Evolutionary conservation across 2,797 vertebrate genomes (phyloP), one percentile per base, ranked within the genome.

Genomic region (Netta rufina): DNA sequence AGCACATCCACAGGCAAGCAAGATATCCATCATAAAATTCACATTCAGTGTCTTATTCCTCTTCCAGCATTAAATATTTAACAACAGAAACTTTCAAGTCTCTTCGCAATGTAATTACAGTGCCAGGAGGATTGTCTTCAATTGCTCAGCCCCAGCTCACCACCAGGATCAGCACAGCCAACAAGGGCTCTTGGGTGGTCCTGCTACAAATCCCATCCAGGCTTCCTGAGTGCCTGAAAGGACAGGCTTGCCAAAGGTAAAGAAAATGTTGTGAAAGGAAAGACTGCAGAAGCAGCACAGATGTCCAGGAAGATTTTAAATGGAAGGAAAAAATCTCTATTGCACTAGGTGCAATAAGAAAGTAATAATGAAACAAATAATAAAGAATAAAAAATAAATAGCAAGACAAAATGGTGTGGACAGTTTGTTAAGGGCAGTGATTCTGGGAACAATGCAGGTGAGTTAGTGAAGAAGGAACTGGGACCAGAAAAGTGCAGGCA

Each of bases 1-100:
- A 88, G 75, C 45, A 38, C 38, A 75, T 80, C 58, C 67, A 72
- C 56, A 76, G 82, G 64, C 38, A 1, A 95, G 43, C 41, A 75
- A 92, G 57, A 56, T 61, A 84, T 86, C 89, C 87, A 84, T 93
- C 82, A 86, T 43, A 78, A 91, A 82, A 92, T 87, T 93, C 84
- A 79, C 66, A 60, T 92, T 86, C 89, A 77, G 51, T 79, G 49
- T 70, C 38, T 89, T 83, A 58, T 66, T 80, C 65, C 62, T 85
- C 82, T 60, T 79, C 27, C 28, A 64, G 38, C 45, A 69, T 95
- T 82, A 94, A 97, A 95, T 95, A 95, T 94, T 95, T 89, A 95
- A 87, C 61, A 81, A 77, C 45, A 86, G 81, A 70, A 85, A 84
- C 73, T 93, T 87, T 64, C 62, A 85, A 83, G 73, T 78, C 64